These are phyloP conservation scores for Lucinisca nassula DNA, from an alignment of 2,888 invertebrate species.

Conservation along the genomic window DNA sequence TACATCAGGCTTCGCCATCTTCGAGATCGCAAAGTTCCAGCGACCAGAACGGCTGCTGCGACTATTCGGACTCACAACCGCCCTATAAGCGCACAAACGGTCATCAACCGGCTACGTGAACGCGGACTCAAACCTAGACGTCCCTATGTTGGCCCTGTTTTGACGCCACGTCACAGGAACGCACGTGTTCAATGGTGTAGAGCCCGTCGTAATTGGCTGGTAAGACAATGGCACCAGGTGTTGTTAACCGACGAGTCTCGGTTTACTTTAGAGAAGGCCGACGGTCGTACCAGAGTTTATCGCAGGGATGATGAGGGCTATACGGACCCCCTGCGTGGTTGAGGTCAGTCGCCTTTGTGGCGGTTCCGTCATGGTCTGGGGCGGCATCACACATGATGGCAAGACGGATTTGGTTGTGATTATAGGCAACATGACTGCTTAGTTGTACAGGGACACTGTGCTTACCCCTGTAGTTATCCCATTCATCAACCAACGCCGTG, in stretches of 20 bases:
- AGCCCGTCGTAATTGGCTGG: not conserved
- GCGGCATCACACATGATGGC: not conserved
- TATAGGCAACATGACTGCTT: not conserved
- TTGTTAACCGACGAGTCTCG: not conserved
- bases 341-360: not conserved
- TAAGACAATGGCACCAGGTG: not conserved
- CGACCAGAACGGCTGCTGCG: no score
- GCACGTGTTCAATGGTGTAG: not conserved
- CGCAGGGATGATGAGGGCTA: not conserved
- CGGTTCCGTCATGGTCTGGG: slow-evolving; percentile 1
- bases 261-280: slow-evolving; percentile 12
- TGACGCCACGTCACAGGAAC: not conserved
- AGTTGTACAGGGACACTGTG: not conserved
- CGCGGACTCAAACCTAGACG: slow-evolving; percentile 18
- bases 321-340: slow-evolving; percentile 16
- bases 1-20: no score
- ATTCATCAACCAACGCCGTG: not conserved
- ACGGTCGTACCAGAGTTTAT: slow-evolving; percentile 10
- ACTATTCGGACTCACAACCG: slow-evolving; percentile 28
- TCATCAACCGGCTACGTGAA: slow-evolving; percentile 24
- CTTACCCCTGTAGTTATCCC: no score
- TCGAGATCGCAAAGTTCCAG: no score
- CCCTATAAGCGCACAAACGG: slow-evolving; percentile 18
- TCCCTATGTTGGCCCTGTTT: slow-evolving; percentile 12
- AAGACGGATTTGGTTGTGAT: not conserved